Conservation (phyloP, 1,140 invertebrate genomes). For the Gonioctena quinquepunctata region DNA sequence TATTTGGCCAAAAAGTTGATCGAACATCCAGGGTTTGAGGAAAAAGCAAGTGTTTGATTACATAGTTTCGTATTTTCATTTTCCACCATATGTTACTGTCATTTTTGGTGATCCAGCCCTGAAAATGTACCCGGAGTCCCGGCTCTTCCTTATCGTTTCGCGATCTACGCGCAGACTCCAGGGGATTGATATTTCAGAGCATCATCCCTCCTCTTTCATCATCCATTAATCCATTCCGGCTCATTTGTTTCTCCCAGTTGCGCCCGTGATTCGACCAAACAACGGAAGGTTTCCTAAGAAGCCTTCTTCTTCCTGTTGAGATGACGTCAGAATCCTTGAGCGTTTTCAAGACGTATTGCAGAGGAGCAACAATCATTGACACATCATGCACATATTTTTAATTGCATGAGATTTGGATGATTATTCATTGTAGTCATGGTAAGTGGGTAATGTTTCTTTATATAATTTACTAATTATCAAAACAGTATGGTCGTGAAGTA, state of each 20-base stretch:
- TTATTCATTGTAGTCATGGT: not conserved
- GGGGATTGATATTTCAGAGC: not conserved
- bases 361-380: not conserved
- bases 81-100: no score
- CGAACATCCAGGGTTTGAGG: no score
- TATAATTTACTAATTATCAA: no score
- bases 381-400: not conserved
- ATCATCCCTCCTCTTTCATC: not conserved
- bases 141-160: slow-evolving; percentile 6
- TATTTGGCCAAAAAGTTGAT: no score
- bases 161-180: slow-evolving; percentile 3
- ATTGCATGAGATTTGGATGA: not conserved
- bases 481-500: not conserved
- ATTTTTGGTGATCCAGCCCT: no score
- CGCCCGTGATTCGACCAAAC: not conserved
- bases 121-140: no score
- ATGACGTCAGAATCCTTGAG: slow-evolving; percentile 4
- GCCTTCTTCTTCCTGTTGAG: not conserved
- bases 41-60: no score
- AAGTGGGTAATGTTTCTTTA: not conserved
- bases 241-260: not conserved
- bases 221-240: not conserved
- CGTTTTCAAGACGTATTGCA: not conserved
- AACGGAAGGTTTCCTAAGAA: not conserved
- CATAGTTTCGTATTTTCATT: no score